Conservation (phyloP, 2,113 vertebrate genomes). For the Notiomystis cincta region DNA sequence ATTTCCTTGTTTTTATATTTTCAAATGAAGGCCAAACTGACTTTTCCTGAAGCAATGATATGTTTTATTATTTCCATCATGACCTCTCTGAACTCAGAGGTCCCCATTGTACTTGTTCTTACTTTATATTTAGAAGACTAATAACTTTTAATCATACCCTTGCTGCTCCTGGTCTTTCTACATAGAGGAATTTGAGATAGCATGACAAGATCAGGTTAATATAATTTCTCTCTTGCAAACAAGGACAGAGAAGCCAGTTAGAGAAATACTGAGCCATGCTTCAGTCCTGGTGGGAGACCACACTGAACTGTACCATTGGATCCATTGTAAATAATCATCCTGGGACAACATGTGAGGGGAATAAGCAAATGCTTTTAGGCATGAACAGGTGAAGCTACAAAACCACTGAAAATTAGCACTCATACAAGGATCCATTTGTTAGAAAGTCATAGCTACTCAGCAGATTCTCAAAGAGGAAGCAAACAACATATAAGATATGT, state of each 20-base stretch:
- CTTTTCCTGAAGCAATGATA: not conserved
- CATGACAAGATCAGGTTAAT: not conserved
- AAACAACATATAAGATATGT: not conserved
- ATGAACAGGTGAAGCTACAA: not conserved
- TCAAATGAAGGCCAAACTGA: not conserved
- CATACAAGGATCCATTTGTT: not conserved
- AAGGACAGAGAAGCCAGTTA: not conserved
- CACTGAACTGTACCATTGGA: not conserved
- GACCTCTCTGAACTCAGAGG: not conserved
- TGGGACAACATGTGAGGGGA: accelerated
- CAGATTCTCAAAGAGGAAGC: not conserved
- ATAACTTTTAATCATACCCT: not conserved
- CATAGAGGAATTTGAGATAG: not conserved
- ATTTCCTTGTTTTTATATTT: not conserved
- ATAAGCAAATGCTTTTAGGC: not conserved
- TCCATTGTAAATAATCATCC: not conserved
- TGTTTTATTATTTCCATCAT: not conserved
- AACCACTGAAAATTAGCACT: not conserved
- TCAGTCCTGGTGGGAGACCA: not conserved
- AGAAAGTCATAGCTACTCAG: not conserved
- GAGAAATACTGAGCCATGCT: not conserved
- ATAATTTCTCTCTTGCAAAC: not conserved
- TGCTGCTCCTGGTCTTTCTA: not conserved
- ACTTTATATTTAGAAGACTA: not conserved
- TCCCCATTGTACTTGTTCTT: not conserved